Percentiles rank a stretch among this genome's conserved stretches.
These are phyloP conservation scores for Phalangium opilio DNA, from an alignment of 2,888 invertebrate species.

Conservation along the genomic window DNA sequence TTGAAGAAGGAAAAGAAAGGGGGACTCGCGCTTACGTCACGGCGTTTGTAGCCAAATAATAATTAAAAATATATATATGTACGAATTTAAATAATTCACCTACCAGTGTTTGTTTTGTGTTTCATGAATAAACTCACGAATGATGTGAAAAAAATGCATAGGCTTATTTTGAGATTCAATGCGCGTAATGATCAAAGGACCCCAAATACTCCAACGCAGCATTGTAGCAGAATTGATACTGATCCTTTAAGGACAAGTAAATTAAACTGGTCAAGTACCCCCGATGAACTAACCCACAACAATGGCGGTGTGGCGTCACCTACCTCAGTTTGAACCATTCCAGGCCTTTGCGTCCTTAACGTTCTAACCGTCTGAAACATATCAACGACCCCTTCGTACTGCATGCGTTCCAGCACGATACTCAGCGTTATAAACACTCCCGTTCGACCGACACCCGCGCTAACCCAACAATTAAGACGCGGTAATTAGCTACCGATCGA, in stretches of 20 bases:
- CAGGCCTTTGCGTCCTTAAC: conserved; percentile 90
- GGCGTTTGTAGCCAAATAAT: too few species aligned
- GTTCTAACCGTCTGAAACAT: conserved; percentile 98
- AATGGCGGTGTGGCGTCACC: too few species aligned
- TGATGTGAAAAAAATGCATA: too few species aligned
- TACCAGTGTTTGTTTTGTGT: too few species aligned
- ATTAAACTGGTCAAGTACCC: too few species aligned
- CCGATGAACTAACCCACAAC: too few species aligned
- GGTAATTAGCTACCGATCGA: too few species aligned
- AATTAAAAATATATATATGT: too few species aligned
- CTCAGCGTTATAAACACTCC: conserved; percentile 97
- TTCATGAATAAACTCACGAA: too few species aligned
- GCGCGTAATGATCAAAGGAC: conserved; percentile 78
- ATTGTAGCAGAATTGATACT: conserved; percentile 98
- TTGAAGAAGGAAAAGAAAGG: too few species aligned
- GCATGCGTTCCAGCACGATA: conserved; percentile 95
- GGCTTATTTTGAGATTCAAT: conserved; percentile 8
- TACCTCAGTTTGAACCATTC: conserved; percentile 98
- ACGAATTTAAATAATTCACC: too few species aligned
- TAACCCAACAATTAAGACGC: conserved; percentile 1
- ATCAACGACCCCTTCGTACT: conserved; percentile 96
- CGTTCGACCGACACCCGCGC: conserved; percentile 43
- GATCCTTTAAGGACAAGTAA: conserved; percentile 42
- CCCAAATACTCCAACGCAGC: conserved; percentile 96
- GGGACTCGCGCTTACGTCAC: too few species aligned